Evolutionary conservation across 2,888 invertebrate genomes (phyloP), one percentile per base, ranked within the genome.

Genomic region (Rhamphomyia laevipes): DNA sequence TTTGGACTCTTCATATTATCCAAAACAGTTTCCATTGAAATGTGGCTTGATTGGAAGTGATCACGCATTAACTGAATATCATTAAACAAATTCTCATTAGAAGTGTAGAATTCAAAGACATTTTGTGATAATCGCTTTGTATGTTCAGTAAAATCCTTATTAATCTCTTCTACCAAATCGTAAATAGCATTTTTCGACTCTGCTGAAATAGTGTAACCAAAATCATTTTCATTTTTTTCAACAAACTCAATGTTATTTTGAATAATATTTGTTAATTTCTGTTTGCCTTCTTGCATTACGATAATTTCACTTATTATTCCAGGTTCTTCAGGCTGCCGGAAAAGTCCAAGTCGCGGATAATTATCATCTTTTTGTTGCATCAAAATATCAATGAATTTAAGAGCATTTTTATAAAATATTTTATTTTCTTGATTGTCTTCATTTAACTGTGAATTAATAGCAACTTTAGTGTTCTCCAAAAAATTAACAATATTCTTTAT

Each of bases 181-280:
- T 17, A n/a, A 2, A 46, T 44, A n/a, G 16, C 12, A 46, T 38
- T 46, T 46, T 49, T 43, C 1, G 51, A 46, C 23, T 44, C 35
- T 6, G 21, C 46, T 4, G 51, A 51, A 31, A 51, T 38, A n/a
- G 51, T 30, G 27, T 46, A 49, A 10, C 46, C 44, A 40, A 51
- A 46, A 43, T 51, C 49, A n/a, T 9, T 16, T 12, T 42, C 40
- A 17, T 49, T 21, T 7, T 40, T 41, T 11, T n/a, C 13, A 1
- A 31, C 13, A 21, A 31, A 51, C 15, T n/a, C 9, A 15, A 38
- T 13, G 2, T 43, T 48, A 9, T 44, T 13, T 2, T 49, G 9
- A 2, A 51, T 21, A 15, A 51, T 40, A 35, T 35, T 35, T 35
- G 4, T 4, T 35, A 35, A 35, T 35, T 35, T 35, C 13, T n/a